These are phyloP conservation scores for Plecturocebus donacophilus DNA, from an alignment of 2,113 vertebrate species.

Conservation along the genomic window DNA sequence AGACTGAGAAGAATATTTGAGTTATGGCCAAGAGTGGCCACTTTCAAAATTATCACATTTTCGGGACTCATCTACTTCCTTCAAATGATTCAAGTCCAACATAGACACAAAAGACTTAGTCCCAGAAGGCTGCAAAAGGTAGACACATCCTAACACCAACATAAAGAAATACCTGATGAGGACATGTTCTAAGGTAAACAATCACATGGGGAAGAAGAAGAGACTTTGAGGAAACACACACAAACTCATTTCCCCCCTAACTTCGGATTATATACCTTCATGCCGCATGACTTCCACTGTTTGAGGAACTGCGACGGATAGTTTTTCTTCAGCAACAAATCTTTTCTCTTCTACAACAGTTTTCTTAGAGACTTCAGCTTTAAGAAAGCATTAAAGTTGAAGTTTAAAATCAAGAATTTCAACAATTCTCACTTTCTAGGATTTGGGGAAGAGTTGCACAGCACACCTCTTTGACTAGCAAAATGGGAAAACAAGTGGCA, in stretches of 20 bases:
- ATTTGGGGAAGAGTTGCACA: not conserved
- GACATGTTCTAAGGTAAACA: not conserved
- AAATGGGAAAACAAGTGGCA: slow-evolving; percentile 21
- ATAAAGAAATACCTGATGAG: not conserved
- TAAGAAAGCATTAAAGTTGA: slow-evolving; percentile 79
- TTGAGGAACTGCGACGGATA: slow-evolving; percentile 81
- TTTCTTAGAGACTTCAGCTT: slow-evolving; percentile 86
- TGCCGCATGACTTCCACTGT: slow-evolving; percentile 81
- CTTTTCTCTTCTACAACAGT: slow-evolving; percentile 84
- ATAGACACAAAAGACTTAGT: slow-evolving; percentile 23
- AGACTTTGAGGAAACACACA: not conserved
- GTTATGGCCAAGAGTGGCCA: not conserved
- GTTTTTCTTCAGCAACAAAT: slow-evolving; percentile 83
- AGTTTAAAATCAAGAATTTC: slow-evolving; percentile 59
- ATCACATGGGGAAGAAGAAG: not conserved
- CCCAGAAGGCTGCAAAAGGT: not conserved
- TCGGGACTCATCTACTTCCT: not conserved
- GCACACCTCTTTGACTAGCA: not conserved
- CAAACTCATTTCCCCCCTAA: not conserved
- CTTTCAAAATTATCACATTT: not conserved
- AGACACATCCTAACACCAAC: not conserved
- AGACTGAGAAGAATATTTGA: not conserved
- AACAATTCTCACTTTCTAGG: not conserved
- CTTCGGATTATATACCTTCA: slow-evolving; percentile 81
- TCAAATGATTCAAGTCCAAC: not conserved